Evolutionary conservation across 2,113 vertebrate species (phyloP).

Genomic region (Pitta sordida): DNA sequence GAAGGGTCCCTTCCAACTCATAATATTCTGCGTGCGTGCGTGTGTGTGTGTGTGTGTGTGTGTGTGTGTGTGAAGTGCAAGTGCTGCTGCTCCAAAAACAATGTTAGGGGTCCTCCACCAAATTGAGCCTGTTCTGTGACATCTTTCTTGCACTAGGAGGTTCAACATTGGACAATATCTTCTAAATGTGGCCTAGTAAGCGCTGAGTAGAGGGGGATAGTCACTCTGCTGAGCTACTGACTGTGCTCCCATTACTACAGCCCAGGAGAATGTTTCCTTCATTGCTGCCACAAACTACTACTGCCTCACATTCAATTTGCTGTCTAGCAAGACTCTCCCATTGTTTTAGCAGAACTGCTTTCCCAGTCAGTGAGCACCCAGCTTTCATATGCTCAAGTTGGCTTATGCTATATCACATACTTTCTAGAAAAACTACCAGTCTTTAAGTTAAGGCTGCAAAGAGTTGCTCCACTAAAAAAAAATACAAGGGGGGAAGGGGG

Average conservation of each 20-base stretch:
- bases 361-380: not conserved
- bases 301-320: not conserved
- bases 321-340: not conserved
- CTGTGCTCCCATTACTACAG: not conserved
- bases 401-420: not conserved
- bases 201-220: not conserved
- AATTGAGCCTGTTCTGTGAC: accelerated
- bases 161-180: not conserved
- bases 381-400: not conserved
- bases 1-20: too few relatives aligned
- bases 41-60: too few relatives aligned
- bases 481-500: too few relatives aligned
- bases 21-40: too few relatives aligned
- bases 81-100: accelerated
- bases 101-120: accelerated
- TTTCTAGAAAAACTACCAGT: not conserved
- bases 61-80: too few relatives aligned
- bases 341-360: not conserved
- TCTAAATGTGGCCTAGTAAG: not conserved
- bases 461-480: not conserved
- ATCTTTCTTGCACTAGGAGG: not conserved
- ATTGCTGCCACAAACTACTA: not conserved
- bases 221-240: not conserved
- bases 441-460: not conserved
- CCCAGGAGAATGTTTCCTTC: not conserved